Base-by-base conservation (phyloP, 2,797 vertebrate genomes). In the Poecilia wingei region DNA sequence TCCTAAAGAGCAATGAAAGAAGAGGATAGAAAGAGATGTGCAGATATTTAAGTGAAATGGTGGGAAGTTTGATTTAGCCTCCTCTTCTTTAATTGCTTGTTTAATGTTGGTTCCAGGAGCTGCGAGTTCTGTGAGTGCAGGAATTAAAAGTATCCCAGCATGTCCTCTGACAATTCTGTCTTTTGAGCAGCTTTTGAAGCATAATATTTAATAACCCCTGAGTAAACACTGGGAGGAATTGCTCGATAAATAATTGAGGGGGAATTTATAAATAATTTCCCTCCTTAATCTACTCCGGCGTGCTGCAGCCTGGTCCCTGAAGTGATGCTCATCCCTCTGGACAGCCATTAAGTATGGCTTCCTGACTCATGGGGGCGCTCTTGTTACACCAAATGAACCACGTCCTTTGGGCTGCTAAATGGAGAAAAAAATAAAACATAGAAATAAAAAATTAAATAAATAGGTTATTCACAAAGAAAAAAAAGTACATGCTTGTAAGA, bases 141-240 rank as follows among this genome's bases (percentile, higher is more conserved):
- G 87, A 92, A 88, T 92, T 91, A 92, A 89, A 90, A 88, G 84
- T 85, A 92, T 89, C 85, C 86, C 1, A 49, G 85, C 81, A 86
- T 89, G 85, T 89, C 87, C 85, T 92, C 90, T 84, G 91, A 93
- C 64, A 77, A 90, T 91, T 86, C 83, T 75, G 81, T 87, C 89
- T 91, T 90, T 86, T 90, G 82, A 93, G 91, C 87, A 87, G 89
- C 92, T 94, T 70, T 93, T 90, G 91, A 88, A 79, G 89, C 87
- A 84, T 92, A 89, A 94, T 95, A 95, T 94, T 94, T 94, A 94
- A 95, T 95, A 93, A 95, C 92, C 94, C 92, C 84, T 59, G 91
- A 93, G 91, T 95, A 95, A 95, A 94, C 91, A 94, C 89, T 88
- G 87, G 25, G 80, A 93, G 92, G 91, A 93, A 94, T 91, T 93